A percentile compares a stretch with the other conserved stretches of the same genome.
Evolutionary conservation across 2,888 invertebrate species (phyloP).

Genomic region (Meandrusa payeni): DNA sequence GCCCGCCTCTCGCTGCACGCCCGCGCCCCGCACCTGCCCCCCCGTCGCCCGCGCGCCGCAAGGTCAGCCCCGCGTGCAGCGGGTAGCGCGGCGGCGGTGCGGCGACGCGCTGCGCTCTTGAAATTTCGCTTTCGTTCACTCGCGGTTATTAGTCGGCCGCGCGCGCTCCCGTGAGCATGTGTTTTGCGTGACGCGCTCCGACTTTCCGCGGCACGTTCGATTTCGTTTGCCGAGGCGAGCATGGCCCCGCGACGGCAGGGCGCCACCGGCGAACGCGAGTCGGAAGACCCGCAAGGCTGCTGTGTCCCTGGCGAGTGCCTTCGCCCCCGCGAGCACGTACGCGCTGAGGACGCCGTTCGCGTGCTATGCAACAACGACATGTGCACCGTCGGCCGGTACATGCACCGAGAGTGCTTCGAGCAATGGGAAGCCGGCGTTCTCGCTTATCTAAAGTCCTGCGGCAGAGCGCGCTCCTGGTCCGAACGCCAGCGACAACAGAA

Average conservation of each 20-base stretch:
- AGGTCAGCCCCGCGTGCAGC: constrained; percentile 65
- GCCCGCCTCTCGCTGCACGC: constrained; percentile 54
- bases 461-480: constrained; percentile 96
- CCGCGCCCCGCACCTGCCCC: constrained; percentile 32
- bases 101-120: constrained; percentile 82
- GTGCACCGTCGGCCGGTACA: constrained; percentile 93
- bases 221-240: constrained; percentile 64
- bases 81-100: constrained; percentile 51
- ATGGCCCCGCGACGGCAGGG: constrained; percentile 78
- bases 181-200: constrained; percentile 76
- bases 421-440: constrained; percentile 95
- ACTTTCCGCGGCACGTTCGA: constrained; percentile 61
- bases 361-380: constrained; percentile 97
- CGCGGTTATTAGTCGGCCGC: constrained; percentile 81
- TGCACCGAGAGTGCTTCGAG: constrained; percentile 98
- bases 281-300: constrained; percentile 83
- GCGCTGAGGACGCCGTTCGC: constrained; percentile 89
- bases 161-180: constrained; percentile 82
- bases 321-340: constrained; percentile 83
- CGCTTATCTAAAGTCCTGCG: constrained; percentile 93
- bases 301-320: constrained; percentile 93
- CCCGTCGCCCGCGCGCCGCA: constrained; percentile 50
- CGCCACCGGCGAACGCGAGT: constrained; percentile 70
- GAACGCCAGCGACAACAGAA: constrained; percentile 97
- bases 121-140: constrained; percentile 86